Evolutionary conservation across 2,113 vertebrate genomes (phyloP), one percentile per base, ranked within the genome.

Genomic region (Procapra przewalskii): DNA sequence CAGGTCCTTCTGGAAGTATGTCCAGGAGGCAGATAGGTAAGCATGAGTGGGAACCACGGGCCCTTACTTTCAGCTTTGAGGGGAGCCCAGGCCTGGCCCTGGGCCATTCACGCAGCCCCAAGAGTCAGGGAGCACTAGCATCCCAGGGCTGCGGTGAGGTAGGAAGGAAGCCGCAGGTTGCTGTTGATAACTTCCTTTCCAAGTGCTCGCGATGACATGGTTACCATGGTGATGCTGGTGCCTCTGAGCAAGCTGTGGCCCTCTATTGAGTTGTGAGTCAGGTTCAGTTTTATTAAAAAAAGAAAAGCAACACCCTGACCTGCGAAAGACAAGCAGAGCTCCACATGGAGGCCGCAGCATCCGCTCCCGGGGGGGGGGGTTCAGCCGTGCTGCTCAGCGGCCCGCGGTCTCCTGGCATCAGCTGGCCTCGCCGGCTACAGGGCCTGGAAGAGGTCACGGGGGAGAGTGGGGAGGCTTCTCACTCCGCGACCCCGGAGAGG

Each of bases 251-350:
- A 96, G 91, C 96, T 31, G 92, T 57, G 9, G 97, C 97, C 98
- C 97, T 98, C 97, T 98, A 97, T 95, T 79, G 98, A 98, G 98
- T 98, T 98, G 96, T 98, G 98, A 98, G 97, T 98, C 97, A 98
- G 98, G 97, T 98, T 99, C 88, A 92, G 98, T 60, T 97, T 98
- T 98, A 98, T 98, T 98, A 96, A 97, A 97, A 90, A 91, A 40
- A 91, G 91, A 86, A 97, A 97, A 96, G 25, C 94, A 88, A 86
- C 13, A 23, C 79, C 77, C 93, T 84, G 83, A 95, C 88, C 89
- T 60, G 27, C 4, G 82, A 60, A 97, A 83, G 93, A 97, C 96
- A 96, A 96, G 96, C 50, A 23, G 94, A 98, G 96, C 98, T 84
- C 75, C 95, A 89, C 31, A 7, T 95, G 97, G 96, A 96, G 97